Percentiles rank a stretch among this genome's conserved stretches.
phyloP scores from a whole-genome alignment of 2,113 vertebrate species.

The Phylloscopus trochilus region DNA sequence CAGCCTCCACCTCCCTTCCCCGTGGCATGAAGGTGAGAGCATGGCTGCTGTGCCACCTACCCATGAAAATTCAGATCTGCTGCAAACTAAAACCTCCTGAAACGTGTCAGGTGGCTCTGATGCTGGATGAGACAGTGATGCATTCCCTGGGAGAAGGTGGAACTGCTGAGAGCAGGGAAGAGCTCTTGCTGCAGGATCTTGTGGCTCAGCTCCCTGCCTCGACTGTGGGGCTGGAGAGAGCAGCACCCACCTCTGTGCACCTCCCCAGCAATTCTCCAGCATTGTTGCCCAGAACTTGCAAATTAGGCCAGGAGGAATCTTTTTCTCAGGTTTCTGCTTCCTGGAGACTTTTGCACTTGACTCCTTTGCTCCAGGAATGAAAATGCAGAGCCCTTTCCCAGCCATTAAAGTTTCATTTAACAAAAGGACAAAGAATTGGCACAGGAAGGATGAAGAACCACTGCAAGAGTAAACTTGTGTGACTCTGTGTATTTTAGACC shows the following conservation, averaged over 20 bases:
- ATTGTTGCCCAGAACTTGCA: slow-evolving; percentile 27
- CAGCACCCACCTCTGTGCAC: not conserved
- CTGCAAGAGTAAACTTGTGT: slow-evolving; percentile 15
- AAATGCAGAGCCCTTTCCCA: slow-evolving; percentile 54
- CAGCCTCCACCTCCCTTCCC: not conserved
- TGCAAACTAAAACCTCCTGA: not conserved
- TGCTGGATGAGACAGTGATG: not conserved
- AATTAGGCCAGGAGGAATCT: slow-evolving; percentile 15
- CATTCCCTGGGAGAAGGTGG: slow-evolving; percentile 44
- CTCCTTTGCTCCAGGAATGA: slow-evolving; percentile 36
- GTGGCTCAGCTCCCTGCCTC: slow-evolving; percentile 33
- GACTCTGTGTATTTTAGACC: slow-evolving; percentile 40
- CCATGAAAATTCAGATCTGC: not conserved
- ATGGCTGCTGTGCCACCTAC: not conserved
- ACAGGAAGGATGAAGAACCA: slow-evolving; percentile 30
- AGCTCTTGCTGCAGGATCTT: slow-evolving; percentile 49
- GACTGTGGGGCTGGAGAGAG: not conserved
- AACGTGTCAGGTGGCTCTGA: not conserved
- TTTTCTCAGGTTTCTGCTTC: not conserved
- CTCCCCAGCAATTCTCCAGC: not conserved
- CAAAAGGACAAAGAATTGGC: slow-evolving; percentile 13
- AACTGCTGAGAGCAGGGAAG: slow-evolving; percentile 35
- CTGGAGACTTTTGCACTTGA: slow-evolving; percentile 17
- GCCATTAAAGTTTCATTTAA: slow-evolving; percentile 46
- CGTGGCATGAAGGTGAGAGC: not conserved